Conservation (phyloP, 2,797 vertebrate genomes). For the Arrhamphus sclerolepis region DNA sequence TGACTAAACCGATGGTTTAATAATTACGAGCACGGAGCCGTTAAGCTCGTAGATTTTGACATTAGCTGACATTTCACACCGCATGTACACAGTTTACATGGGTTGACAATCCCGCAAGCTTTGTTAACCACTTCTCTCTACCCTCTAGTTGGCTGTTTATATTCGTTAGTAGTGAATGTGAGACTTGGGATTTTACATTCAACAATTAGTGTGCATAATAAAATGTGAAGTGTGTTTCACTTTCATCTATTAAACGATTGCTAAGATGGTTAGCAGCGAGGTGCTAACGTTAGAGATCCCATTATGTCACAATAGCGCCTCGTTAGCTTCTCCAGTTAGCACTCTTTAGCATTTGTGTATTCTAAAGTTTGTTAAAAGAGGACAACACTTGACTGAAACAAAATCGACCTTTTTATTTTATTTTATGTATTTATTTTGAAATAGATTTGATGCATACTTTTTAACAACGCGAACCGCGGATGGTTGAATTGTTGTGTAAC, state of each 20-base stretch:
- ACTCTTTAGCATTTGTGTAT: background rate
- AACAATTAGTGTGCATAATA: fast-evolving
- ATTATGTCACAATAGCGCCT: slow-evolving; percentile 60
- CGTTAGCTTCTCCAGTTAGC: slow-evolving; percentile 36
- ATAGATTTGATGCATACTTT: too few relatives aligned
- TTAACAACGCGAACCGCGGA: too few relatives aligned
- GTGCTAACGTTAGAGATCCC: slow-evolving; percentile 50
- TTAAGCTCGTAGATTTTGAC: background rate
- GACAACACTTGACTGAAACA: background rate
- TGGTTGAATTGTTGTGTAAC: background rate
- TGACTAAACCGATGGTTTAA: background rate
- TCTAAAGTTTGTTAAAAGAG: background rate
- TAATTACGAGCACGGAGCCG: background rate
- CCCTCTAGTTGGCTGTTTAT: background rate
- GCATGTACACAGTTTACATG: slow-evolving; percentile 36
- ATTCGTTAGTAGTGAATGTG: fast-evolving
- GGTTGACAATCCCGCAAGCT: slow-evolving; percentile 31
- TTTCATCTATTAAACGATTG: slow-evolving; percentile 11
- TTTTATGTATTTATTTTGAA: too few relatives aligned
- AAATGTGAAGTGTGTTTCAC: slow-evolving; percentile 9
- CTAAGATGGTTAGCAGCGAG: slow-evolving; percentile 44
- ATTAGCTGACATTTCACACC: slow-evolving; percentile 34
- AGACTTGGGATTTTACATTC: fast-evolving
- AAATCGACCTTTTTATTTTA: too few relatives aligned
- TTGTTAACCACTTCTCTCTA: background rate